Evolutionary conservation across 2,113 vertebrate genomes (phyloP).

Genomic region (Empidonax traillii): DNA sequence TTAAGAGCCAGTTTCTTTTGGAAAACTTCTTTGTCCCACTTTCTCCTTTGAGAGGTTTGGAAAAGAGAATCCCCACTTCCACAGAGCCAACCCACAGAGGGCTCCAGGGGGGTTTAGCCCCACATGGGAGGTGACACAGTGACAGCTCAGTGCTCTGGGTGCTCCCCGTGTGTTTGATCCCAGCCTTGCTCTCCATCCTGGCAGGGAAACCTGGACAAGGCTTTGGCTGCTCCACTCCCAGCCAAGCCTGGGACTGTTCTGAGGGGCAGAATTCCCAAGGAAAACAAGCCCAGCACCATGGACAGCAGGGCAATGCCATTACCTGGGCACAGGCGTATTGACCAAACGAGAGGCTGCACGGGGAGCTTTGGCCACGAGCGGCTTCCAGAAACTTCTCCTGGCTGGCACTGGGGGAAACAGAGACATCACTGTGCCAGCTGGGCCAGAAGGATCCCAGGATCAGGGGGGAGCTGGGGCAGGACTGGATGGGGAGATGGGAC

Average conservation of each 20-base stretch:
- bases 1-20: not conserved
- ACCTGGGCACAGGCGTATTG: slow-evolving; percentile 35
- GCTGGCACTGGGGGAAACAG: not conserved
- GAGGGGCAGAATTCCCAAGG: not conserved
- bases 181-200: not conserved
- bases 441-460: too few relatives aligned
- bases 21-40: not conserved
- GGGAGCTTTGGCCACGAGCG: not conserved
- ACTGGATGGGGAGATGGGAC: not conserved
- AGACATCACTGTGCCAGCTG: not conserved
- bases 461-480: not conserved
- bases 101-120: not conserved
- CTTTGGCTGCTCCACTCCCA: not conserved
- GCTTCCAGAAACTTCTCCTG: not conserved
- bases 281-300: not conserved
- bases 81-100: not conserved
- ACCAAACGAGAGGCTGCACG: slow-evolving; percentile 34
- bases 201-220: not conserved
- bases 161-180: not conserved
- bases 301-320: not conserved
- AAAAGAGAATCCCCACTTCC: not conserved
- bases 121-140: not conserved
- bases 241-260: fast-evolving
- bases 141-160: not conserved
- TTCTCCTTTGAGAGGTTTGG: not conserved